Evolutionary conservation across 2,113 vertebrate species (phyloP), one percentile per base, ranked within the genome.

Genomic region (Naja naja): DNA sequence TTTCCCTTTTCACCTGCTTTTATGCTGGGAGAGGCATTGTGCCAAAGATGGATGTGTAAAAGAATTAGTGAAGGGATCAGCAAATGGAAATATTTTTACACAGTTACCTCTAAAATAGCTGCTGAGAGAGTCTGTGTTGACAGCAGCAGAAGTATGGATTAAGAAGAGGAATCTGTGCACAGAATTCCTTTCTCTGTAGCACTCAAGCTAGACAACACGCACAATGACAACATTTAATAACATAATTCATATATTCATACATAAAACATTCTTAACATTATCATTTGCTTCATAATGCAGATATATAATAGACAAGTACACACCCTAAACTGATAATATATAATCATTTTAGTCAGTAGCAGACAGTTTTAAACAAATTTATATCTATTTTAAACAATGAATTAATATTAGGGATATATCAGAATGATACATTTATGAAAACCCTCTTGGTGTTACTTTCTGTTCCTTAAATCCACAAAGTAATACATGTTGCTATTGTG

Each of bases 1-100:
- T 0, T 91, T 90, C 87, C 45, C 55, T 11, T 7, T 14, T 12
- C 92, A 90, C 93, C 92, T 96, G 92, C 39, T 87, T 81, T 89
- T 90, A 39, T 81, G 74, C 25, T 25, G n/a, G 81, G 30, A 93
- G 4, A 92, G 52, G 5, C 0, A 8, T 10, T 25, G 16, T 30
- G 45, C 74, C 52, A 10, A 30, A 90, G 90, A 85, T 0, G 0
- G 34, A 85, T 11, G 1, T 3, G 3, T 27, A 23, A 89, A 81
- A 23, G 22, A 74, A 74, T 54, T 20, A 23, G 49, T 27, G 55
- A 58, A 22, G 93, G 90, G 53, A n/a, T 34, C 20, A 54, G 18
- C 7, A 34, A 30, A 45, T 64, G 69, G 60, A 43, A 6, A 6
- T 23, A 22, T 56, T 6, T 87, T 39, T 1, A 47, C 85, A 85